phyloP scores from a whole-genome alignment of 2,797 vertebrate species.

The Pteropus rufus region DNA sequence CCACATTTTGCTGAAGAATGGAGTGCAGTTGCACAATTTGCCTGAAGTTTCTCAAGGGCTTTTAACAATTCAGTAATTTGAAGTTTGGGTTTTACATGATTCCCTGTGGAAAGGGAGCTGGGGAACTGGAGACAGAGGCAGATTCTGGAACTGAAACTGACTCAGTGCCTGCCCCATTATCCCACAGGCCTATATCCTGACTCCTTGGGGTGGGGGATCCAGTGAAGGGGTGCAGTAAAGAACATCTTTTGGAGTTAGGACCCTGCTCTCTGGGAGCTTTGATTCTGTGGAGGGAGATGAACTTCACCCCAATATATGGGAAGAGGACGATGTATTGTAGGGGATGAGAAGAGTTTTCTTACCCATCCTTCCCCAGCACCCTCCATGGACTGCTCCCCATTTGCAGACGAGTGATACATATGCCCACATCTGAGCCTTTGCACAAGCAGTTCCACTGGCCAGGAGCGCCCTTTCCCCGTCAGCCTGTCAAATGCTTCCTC shows the following conservation, averaged over 20 bases:
- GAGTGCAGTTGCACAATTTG: neutral
- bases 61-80: neutral
- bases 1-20: too few relatives aligned
- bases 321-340: neutral
- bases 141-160: neutral
- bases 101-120: neutral
- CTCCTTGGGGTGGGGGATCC: neutral
- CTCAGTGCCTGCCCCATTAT: neutral
- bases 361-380: neutral
- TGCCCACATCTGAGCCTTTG: neutral
- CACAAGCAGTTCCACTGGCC: too few relatives aligned
- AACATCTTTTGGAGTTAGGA: neutral
- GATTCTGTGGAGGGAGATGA: neutral
- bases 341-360: neutral
- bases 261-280: neutral
- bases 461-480: too few relatives aligned
- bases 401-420: neutral
- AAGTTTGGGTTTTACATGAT: neutral
- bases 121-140: neutral
- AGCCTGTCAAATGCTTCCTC: neutral
- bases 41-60: neutral
- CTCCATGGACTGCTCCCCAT: accelerated
- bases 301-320: neutral
- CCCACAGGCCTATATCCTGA: neutral
- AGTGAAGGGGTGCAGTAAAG: neutral